A percentile compares a stretch with the other conserved stretches of the same genome.
phyloP scores from a whole-genome alignment of 2,113 vertebrate species.

The Polypterus senegalus region DNA sequence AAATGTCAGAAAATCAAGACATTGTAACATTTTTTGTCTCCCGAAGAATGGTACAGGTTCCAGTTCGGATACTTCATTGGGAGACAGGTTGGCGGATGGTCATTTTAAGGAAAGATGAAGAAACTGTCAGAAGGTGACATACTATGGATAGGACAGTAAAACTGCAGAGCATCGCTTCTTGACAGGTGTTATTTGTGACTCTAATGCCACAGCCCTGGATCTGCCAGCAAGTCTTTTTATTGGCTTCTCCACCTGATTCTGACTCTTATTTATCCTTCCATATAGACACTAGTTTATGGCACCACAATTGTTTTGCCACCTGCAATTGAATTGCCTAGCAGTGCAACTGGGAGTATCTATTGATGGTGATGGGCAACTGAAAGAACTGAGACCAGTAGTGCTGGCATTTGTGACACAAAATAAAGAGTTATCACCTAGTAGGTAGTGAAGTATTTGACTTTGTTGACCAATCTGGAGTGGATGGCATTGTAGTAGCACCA shows the following conservation, averaged over 20 bases:
- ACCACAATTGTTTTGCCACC: slow-evolving; percentile 19
- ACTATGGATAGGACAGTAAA: slow-evolving; percentile 93
- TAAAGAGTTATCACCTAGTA: slow-evolving; percentile 20
- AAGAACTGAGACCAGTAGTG: slow-evolving; percentile 24
- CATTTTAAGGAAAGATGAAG: slow-evolving; percentile 17
- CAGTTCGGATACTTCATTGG: slow-evolving; percentile 73
- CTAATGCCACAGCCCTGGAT: slow-evolving; percentile 84
- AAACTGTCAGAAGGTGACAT: slow-evolving; percentile 78
- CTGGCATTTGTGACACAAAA: slow-evolving; percentile 23
- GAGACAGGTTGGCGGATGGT: slow-evolving; percentile 47
- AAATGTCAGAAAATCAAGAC: slow-evolving; percentile 49
- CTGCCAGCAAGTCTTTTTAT: slow-evolving; percentile 67
- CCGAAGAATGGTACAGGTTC: slow-evolving; percentile 77
- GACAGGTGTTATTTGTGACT: slow-evolving; percentile 92
- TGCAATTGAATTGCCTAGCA: slow-evolving; percentile 4
- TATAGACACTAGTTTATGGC: neutral
- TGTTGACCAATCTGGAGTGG: slow-evolving; percentile 23
- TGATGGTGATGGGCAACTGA: neutral
- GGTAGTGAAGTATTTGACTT: slow-evolving; percentile 20
- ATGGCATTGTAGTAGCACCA: slow-evolving; percentile 21
- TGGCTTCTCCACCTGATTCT: slow-evolving; percentile 55
- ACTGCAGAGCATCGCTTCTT: slow-evolving; percentile 87
- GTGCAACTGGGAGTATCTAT: slow-evolving; percentile 1
- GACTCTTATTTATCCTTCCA: slow-evolving; percentile 20
- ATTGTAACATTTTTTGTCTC: slow-evolving; percentile 43